Percentiles rank a stretch among this genome's conserved stretches.
These are phyloP conservation scores for Amia ocellicauda DNA, from an alignment of 2,113 vertebrate genomes.

Conservation along the genomic window DNA sequence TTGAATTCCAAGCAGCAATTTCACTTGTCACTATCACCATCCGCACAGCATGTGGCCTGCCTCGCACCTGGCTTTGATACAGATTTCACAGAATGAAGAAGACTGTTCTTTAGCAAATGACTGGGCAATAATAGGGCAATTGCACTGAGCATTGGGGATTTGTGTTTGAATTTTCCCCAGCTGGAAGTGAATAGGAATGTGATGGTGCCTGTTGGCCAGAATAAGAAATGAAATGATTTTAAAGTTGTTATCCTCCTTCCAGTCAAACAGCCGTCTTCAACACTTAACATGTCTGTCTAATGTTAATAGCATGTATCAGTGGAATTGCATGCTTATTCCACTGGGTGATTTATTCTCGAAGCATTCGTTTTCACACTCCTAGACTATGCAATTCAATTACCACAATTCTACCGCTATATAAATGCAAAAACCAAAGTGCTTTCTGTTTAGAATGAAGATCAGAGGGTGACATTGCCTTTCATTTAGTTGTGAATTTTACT, in stretches of 20 bases:
- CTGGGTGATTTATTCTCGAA: no score
- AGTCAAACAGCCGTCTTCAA: slow-evolving; percentile 44
- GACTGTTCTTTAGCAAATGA: slow-evolving; percentile 40
- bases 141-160: slow-evolving; percentile 69
- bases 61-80: slow-evolving; percentile 13
- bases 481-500: no score
- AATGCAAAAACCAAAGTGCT: no score
- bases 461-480: no score
- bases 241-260: slow-evolving; percentile 56
- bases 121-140: slow-evolving; percentile 73
- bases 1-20: no score
- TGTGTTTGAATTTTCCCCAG: slow-evolving; percentile 37
- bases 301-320: slow-evolving; percentile 26
- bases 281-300: slow-evolving; percentile 26
- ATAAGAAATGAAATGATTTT: slow-evolving; percentile 27
- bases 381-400: no score
- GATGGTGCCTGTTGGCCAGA: slow-evolving; percentile 9
- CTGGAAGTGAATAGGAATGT: slow-evolving; percentile 26
- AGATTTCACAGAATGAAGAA: slow-evolving; percentile 34
- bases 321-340: no score
- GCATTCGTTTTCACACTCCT: no score
- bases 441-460: no score
- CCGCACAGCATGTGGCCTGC: background rate
- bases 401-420: no score
- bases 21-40: no score